Percentiles rank a stretch among this genome's conserved stretches.
These are phyloP conservation scores for Spheniscus humboldti DNA, from an alignment of 2,797 vertebrate species.

Conservation along the genomic window DNA sequence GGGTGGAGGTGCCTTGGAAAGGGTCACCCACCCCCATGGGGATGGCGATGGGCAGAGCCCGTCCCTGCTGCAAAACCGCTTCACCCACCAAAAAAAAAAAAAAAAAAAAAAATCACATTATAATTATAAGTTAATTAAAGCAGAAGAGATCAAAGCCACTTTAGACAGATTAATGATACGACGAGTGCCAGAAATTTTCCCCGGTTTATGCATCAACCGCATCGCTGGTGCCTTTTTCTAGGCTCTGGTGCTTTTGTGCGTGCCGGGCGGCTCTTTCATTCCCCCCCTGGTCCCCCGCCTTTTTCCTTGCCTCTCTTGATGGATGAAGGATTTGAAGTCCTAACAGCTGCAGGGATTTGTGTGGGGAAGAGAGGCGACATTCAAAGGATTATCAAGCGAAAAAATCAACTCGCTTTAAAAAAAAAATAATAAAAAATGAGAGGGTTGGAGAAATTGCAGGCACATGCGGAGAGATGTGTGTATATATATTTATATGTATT, in stretches of 20 bases:
- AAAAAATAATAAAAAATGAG: background rate
- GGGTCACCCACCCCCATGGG: background rate
- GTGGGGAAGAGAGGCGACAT: slow-evolving; percentile 44
- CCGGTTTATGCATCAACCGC: slow-evolving; percentile 28
- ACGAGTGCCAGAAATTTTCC: slow-evolving; percentile 54
- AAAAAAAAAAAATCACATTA: slow-evolving; percentile 20
- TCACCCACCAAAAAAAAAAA: background rate
- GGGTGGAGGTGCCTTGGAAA: background rate
- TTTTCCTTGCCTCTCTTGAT: slow-evolving; percentile 47
- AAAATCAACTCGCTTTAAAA: slow-evolving; percentile 57
- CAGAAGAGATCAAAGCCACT: slow-evolving; percentile 75
- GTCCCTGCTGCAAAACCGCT: background rate
- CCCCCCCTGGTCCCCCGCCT: background rate
- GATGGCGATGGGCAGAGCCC: background rate
- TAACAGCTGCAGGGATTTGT: slow-evolving; percentile 71
- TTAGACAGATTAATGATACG: slow-evolving; percentile 75
- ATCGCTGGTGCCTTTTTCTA: background rate
- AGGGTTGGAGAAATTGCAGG: background rate
- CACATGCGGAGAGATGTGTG: background rate
- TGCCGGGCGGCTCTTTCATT: slow-evolving; percentile 45
- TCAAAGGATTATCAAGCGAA: slow-evolving; percentile 63
- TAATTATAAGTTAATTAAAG: slow-evolving; percentile 79
- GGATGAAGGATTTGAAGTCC: slow-evolving; percentile 67
- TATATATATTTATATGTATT: background rate
- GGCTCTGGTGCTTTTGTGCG: slow-evolving; percentile 4